Conservation (phyloP, 2,113 vertebrate species). For the Dicerorhinus sumatrensis region DNA sequence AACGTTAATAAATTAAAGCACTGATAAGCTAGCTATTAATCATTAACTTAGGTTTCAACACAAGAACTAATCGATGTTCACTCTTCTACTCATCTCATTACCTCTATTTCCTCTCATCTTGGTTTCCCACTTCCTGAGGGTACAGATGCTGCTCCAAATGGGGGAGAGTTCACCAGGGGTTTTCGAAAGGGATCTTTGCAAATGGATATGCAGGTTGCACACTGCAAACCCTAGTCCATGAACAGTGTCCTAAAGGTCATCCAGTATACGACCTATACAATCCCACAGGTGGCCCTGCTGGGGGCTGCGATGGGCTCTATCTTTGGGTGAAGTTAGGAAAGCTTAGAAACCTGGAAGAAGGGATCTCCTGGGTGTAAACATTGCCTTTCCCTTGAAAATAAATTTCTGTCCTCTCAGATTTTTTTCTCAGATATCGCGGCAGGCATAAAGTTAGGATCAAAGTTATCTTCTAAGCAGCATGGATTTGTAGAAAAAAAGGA, state of each 20-base stretch:
- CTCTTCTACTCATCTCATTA: not conserved
- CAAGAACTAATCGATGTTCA: not conserved
- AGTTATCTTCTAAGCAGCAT: not conserved
- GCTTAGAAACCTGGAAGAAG: not conserved
- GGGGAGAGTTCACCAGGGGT: not conserved
- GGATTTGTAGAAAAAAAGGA: not conserved
- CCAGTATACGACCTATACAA: fast-evolving
- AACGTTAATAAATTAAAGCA: slow-evolving; percentile 39
- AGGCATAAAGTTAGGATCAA: not conserved
- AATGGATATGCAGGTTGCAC: not conserved
- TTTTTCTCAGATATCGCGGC: not conserved
- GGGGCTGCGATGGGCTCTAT: not conserved
- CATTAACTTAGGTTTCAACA: not conserved
- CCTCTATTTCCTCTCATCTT: not conserved
- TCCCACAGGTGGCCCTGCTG: too few relatives aligned
- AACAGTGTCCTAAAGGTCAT: not conserved
- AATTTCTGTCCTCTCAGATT: not conserved
- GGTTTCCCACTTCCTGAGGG: not conserved
- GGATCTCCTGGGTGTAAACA: not conserved
- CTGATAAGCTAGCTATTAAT: not conserved
- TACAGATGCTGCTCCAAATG: not conserved
- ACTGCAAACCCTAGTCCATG: not conserved
- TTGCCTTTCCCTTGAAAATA: not conserved
- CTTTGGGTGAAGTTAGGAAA: not conserved
- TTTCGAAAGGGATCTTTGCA: not conserved